Evolutionary conservation across 2,797 vertebrate species (phyloP).

Genomic region (Loriculus beryllinus): DNA sequence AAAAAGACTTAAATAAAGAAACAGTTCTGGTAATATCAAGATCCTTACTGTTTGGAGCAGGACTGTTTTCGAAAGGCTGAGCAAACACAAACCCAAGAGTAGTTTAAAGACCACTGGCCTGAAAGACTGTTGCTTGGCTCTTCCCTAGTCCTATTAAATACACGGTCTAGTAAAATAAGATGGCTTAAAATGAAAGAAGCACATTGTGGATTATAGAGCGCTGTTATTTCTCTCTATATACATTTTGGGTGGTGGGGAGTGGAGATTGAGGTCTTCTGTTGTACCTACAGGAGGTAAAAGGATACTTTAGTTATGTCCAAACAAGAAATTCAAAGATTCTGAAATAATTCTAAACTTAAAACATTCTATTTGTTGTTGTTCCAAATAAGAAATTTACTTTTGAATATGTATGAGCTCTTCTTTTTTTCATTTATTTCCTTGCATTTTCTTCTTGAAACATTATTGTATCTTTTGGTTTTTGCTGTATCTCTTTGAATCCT

Average conservation of each 20-base stretch:
- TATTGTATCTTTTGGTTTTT: background rate
- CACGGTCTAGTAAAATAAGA: constrained; percentile 21
- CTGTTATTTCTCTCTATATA: background rate
- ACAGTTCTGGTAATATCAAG: constrained; percentile 32
- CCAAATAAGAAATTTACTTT: background rate
- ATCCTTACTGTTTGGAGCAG: constrained; percentile 37
- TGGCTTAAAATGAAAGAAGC: constrained; percentile 13
- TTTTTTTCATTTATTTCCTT: background rate
- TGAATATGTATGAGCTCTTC: background rate
- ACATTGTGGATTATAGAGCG: constrained; percentile 38
- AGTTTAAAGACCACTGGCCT: constrained; percentile 42
- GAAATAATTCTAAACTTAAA: background rate
- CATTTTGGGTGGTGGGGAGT: background rate
- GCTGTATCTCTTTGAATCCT: background rate
- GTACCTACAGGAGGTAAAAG: background rate
- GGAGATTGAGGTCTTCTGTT: background rate
- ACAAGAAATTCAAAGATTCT: background rate
- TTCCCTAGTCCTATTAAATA: constrained; percentile 56
- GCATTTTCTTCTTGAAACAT: background rate
- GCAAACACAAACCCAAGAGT: constrained; percentile 52
- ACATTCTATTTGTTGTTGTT: background rate
- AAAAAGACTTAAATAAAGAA: constrained; percentile 53
- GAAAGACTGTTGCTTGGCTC: background rate
- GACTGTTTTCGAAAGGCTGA: constrained; percentile 54
- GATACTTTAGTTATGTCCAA: background rate